Conservation (phyloP, 1,140 invertebrate species). For the Grapholita molesta region DNA sequence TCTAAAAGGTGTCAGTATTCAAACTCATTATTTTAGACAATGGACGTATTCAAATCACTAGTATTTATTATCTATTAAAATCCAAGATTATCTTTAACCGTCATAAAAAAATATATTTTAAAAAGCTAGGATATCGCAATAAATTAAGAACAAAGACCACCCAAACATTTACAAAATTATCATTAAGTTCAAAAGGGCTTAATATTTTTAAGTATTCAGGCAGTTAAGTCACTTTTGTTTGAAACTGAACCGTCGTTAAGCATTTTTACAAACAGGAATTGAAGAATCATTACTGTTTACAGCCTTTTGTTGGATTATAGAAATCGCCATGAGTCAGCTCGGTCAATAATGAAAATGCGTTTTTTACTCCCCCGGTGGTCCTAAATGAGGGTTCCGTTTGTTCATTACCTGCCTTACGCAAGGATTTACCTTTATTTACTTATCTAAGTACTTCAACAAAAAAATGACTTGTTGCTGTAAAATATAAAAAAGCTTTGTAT, state of each 20-base stretch:
- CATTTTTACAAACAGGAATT: slow-evolving; percentile 13
- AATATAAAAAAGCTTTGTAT: no score
- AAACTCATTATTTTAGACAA: no score
- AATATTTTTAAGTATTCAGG: not conserved
- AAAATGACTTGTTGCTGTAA: not conserved
- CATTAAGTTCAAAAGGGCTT: not conserved
- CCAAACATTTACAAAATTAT: not conserved
- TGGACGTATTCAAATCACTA: no score
- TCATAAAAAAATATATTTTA: not conserved
- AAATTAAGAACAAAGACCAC: not conserved
- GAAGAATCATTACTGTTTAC: slow-evolving; percentile 13
- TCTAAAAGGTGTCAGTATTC: no score
- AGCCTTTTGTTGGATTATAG: slow-evolving; percentile 31
- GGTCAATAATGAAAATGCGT: slow-evolving; percentile 48
- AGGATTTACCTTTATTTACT: not conserved
- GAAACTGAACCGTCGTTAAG: not conserved
- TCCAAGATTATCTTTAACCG: not conserved
- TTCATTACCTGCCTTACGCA: slow-evolving; percentile 13
- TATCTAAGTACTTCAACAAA: not conserved
- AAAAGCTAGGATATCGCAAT: not conserved
- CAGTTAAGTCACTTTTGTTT: not conserved
- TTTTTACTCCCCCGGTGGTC: slow-evolving; percentile 34
- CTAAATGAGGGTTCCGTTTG: not conserved
- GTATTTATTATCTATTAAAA: no score
- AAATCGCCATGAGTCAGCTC: slow-evolving; percentile 43